Conservation (phyloP, 2,888 invertebrate genomes). For the Leptarthrus brevirostris region DNA sequence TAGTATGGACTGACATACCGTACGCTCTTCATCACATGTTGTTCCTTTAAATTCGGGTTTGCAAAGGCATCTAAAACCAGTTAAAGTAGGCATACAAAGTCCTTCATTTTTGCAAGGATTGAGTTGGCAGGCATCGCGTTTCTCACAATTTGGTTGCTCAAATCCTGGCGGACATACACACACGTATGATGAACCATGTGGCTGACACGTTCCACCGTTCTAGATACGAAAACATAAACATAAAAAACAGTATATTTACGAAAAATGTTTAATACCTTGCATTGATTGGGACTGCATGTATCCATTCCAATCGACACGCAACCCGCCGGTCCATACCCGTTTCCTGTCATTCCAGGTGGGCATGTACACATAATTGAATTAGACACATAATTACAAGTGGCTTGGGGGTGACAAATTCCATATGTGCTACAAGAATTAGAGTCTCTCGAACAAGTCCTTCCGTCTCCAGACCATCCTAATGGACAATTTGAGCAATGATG, state of each 20-base stretch:
- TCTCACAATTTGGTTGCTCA: constrained; percentile 72
- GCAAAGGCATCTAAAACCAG: constrained; percentile 74
- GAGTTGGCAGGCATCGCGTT: constrained; percentile 73
- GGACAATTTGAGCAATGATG: constrained; percentile 90
- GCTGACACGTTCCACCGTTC: constrained; percentile 68
- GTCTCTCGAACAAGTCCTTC: constrained; percentile 72
- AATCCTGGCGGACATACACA: constrained; percentile 63
- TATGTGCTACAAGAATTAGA: constrained; percentile 60
- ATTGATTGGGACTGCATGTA: constrained; percentile 71
- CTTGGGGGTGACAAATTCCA: constrained; percentile 81
- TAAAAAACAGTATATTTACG: no score
- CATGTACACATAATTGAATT: constrained; percentile 79
- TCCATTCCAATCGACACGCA: constrained; percentile 69
- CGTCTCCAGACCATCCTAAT: constrained; percentile 87
- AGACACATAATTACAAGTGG: constrained; percentile 80
- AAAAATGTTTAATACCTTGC: no score
- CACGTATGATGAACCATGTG: constrained; percentile 58
- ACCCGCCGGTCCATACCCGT: constrained; percentile 83
- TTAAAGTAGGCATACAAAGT: constrained; percentile 69
- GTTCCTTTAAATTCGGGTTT: constrained; percentile 74
- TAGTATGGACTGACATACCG: constrained; percentile 73
- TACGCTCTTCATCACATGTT: constrained; percentile 72
- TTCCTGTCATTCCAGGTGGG: constrained; percentile 81
- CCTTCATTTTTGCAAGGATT: constrained; percentile 88
- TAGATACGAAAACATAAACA: constrained; percentile 66